A percentile compares a stretch with the other conserved stretches of the same genome.
phyloP scores from a whole-genome alignment of 1,140 invertebrate genomes.

The Trichomalopsis sarcophagae region DNA sequence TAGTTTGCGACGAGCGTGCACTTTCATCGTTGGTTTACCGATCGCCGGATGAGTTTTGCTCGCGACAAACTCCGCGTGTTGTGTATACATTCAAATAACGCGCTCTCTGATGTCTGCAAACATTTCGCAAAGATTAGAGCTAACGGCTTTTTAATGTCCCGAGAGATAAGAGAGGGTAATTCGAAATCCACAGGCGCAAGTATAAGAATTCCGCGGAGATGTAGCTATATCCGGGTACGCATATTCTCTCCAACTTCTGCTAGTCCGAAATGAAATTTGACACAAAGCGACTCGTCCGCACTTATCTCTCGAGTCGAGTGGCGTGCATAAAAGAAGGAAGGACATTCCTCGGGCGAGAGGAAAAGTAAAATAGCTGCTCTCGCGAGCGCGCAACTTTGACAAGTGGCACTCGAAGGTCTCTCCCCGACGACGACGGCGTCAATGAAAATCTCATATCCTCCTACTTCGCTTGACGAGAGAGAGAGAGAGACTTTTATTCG shows the following conservation, averaged over 20 bases:
- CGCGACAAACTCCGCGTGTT: too few species aligned
- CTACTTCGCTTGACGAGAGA: constrained; percentile 36
- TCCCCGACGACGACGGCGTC: not conserved
- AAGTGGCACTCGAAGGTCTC: constrained; percentile 27
- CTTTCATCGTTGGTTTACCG: too few species aligned
- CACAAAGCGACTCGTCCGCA: constrained; percentile 18
- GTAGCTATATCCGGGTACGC: not conserved
- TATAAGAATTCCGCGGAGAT: too few species aligned
- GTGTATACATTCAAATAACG: too few species aligned
- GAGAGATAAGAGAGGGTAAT: not conserved
- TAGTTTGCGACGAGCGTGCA: too few species aligned
- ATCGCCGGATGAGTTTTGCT: too few species aligned
- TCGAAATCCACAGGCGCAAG: not conserved
- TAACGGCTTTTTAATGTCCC: not conserved
- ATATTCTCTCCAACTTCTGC: too few species aligned
- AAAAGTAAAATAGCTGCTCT: constrained; percentile 43
- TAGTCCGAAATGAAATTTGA: constrained; percentile 23
- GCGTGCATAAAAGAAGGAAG: constrained; percentile 10
- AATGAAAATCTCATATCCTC: constrained; percentile 50
- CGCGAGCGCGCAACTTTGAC: constrained; percentile 22
- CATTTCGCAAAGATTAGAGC: not conserved
- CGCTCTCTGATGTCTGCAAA: not conserved
- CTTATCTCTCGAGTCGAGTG: constrained; percentile 21
- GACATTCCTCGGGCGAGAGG: constrained; percentile 13
- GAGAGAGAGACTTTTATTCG: not conserved